Percentiles rank a stretch among this genome's conserved stretches.
Evolutionary conservation across 1,140 invertebrate genomes (phyloP).

Genomic region (Eriosoma lanigerum): DNA sequence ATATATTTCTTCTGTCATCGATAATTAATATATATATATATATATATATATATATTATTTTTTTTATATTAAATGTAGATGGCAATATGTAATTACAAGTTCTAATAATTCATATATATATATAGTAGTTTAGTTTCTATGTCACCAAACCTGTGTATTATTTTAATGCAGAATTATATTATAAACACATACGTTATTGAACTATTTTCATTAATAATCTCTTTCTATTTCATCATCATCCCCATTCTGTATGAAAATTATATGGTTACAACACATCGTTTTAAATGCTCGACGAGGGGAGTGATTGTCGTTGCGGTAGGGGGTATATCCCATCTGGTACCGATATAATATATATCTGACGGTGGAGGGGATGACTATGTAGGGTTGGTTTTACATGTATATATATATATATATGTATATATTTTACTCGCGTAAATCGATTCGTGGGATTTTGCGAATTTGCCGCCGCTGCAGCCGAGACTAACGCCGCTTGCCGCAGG

Average conservation of each 20-base stretch:
- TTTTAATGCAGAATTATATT: background rate
- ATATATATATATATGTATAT: background rate
- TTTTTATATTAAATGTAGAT: too few species aligned
- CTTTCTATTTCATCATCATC: background rate
- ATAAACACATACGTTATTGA: background rate
- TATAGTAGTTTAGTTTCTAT: too few species aligned
- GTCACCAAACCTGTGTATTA: too few species aligned
- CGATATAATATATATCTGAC: background rate
- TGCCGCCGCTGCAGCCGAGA: constrained; percentile 10
- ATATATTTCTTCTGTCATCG: too few species aligned
- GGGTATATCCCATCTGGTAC: constrained; percentile 19
- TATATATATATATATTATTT: background rate
- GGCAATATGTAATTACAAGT: background rate
- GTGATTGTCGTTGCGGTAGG: background rate
- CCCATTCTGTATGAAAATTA: background rate
- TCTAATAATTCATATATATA: constrained; percentile 15
- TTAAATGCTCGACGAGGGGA: background rate
- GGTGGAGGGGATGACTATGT: constrained; percentile 16
- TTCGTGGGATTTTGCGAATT: constrained; percentile 39
- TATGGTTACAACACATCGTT: background rate
- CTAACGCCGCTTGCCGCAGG: background rate
- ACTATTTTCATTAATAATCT: background rate
- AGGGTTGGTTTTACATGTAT: background rate
- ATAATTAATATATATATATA: too few species aligned
- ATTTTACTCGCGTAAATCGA: constrained; percentile 28